Evolutionary conservation across 2,797 vertebrate genomes (phyloP).

Genomic region (Chromobotia macracanthus): DNA sequence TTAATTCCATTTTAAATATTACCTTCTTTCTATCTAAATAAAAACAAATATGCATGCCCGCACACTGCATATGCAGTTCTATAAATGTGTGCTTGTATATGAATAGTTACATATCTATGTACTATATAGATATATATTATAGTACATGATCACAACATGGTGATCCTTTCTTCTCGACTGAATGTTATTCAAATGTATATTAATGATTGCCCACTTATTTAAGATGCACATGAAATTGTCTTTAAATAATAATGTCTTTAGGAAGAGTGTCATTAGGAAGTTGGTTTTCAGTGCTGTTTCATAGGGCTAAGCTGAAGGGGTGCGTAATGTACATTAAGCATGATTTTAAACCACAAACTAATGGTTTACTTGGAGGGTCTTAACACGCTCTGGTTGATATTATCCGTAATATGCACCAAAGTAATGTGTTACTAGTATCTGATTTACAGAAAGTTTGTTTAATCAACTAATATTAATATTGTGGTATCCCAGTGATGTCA

Average conservation of each 20-base stretch:
- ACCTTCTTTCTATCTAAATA: constrained; percentile 54
- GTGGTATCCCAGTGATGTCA: no score
- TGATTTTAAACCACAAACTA: constrained; percentile 46
- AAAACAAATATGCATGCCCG: constrained; percentile 46
- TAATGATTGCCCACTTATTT: constrained; percentile 40
- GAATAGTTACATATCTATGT: background rate
- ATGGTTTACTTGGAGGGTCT: constrained; percentile 40
- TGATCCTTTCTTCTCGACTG: constrained; percentile 9
- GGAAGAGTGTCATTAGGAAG: constrained; percentile 56
- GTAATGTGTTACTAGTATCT: no score
- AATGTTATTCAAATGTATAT: constrained; percentile 39
- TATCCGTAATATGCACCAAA: no score
- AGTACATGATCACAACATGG: constrained; percentile 45
- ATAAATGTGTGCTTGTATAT: background rate
- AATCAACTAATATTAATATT: no score
- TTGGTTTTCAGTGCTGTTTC: constrained; percentile 55
- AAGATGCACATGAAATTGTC: constrained; percentile 55
- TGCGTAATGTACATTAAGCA: constrained; percentile 33
- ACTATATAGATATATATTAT: background rate
- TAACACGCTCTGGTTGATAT: no score
- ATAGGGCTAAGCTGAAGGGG: constrained; percentile 52
- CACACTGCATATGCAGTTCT: background rate
- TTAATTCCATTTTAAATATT: constrained; percentile 56
- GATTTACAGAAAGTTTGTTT: no score
- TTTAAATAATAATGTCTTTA: constrained; percentile 57